Evolutionary conservation across 2,113 vertebrate genomes (phyloP), one percentile per base, ranked within the genome.

Genomic region (Trogon melanurus): DNA sequence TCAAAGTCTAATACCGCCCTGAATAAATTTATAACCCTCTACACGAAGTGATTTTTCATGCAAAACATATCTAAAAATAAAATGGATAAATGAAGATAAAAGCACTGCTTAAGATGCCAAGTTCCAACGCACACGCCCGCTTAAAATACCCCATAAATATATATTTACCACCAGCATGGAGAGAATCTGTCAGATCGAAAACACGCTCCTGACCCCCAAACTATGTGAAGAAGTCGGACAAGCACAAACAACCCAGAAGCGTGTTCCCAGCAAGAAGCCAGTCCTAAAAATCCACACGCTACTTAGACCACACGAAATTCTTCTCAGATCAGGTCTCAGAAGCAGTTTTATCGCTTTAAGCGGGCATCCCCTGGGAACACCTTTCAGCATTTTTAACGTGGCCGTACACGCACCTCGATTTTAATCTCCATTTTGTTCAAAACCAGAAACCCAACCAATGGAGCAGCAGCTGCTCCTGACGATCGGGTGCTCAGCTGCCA

Each of bases 251-350:
- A 62, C 41, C 17, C 67, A 45, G 48, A 65, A 58, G 32, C 0
- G 1, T 11, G 7, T 34, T 79, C 50, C 50, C 41, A 41, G 0
- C 0, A 41, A n/a, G 44, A 26, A 74, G 5, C 32, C 67, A 45
- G 26, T 10, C 38, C 21, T 14, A 67, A 38, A 65, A 20, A 4
- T 4, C 53, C 32, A 27, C 19, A 1, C 5, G 50, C 20, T n/a
- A 6, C 14, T 23, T 13, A 12, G 23, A 5, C 12, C 30, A 5
- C 5, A 1, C 2, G 38, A 69, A 78, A n/a, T n/a, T 30, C 34
- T 10, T 71, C 3, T 13, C 6, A 16, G 5, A 54, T 20, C 48
- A 56, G 22, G 16, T 10, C 47, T 54, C 6, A 4, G 23, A 38
- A 75, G 58, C 23, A 44, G 44, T n/a, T 60, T 54, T 72, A 50